phyloP scores from a whole-genome alignment of 2,113 vertebrate species.

The Sorex fumeus region DNA sequence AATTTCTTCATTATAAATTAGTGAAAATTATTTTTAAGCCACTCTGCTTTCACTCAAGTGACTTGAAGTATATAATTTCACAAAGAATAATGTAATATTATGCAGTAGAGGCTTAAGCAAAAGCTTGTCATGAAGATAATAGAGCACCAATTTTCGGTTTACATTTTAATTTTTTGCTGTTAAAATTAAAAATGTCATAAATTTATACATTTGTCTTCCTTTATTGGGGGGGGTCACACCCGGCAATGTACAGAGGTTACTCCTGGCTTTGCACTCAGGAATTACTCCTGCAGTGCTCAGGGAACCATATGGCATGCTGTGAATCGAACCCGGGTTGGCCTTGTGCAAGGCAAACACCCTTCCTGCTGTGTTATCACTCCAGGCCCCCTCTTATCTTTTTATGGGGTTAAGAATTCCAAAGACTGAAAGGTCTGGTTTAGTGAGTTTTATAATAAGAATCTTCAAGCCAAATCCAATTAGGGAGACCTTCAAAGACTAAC shows the following conservation, averaged over 20 bases:
- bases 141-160: constrained; percentile 62
- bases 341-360: too few relatives aligned
- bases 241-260: too few relatives aligned
- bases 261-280: too few relatives aligned
- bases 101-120: constrained; percentile 26
- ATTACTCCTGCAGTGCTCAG: too few relatives aligned
- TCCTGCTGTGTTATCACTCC: too few relatives aligned
- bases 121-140: constrained; percentile 11
- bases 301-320: too few relatives aligned
- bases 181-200: constrained; percentile 22
- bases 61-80: constrained; percentile 15
- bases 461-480: constrained; percentile 48
- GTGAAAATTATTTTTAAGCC: constrained; percentile 48
- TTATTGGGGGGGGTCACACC: too few relatives aligned
- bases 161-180: constrained; percentile 45
- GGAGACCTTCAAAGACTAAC: constrained; percentile 33
- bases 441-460: constrained; percentile 66
- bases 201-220: constrained; percentile 48
- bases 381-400: too few relatives aligned
- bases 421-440: background rate
- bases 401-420: constrained; percentile 52
- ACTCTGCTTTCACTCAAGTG: constrained; percentile 25
- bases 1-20: constrained; percentile 28
- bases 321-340: too few relatives aligned
- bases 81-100: constrained; percentile 1